phyloP scores from a whole-genome alignment of 2,797 vertebrate species.

The Denticeps clupeoides region DNA sequence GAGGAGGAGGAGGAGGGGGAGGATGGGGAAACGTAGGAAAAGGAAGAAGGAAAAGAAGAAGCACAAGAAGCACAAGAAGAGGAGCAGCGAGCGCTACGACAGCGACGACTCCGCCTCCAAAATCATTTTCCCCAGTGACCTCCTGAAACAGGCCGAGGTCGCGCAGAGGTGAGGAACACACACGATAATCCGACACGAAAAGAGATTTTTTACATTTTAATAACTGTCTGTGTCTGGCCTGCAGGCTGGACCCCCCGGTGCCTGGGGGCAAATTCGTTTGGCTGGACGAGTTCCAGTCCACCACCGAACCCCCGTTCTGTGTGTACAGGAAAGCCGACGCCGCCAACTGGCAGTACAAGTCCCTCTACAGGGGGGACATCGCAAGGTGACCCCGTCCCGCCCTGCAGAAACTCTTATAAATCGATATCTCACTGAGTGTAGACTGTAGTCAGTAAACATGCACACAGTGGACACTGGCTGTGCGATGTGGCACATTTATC shows the following conservation, averaged over 20 bases:
- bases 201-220: no score
- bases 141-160: conserved; percentile 38
- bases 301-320: conserved; percentile 61
- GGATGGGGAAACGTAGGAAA: conserved; percentile 52
- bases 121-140: conserved; percentile 51
- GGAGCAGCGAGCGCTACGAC: conserved; percentile 39
- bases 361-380: conserved; percentile 82
- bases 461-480: no score
- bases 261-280: conserved; percentile 52
- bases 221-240: background rate
- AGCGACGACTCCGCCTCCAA: conserved; percentile 56
- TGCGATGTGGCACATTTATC: no score
- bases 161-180: conserved; percentile 44
- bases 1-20: conserved; percentile 21
- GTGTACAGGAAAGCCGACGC: conserved; percentile 77
- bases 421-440: no score
- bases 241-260: conserved; percentile 37
- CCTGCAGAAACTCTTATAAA: no score
- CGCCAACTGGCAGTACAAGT: conserved; percentile 94
- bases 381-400: conserved; percentile 61
- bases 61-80: conserved; percentile 64
- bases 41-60: conserved; percentile 73
- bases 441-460: no score
- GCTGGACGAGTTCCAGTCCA: conserved; percentile 73
- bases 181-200: no score